Conservation (phyloP, 2,888 invertebrate genomes). For the Torymus auratus region DNA sequence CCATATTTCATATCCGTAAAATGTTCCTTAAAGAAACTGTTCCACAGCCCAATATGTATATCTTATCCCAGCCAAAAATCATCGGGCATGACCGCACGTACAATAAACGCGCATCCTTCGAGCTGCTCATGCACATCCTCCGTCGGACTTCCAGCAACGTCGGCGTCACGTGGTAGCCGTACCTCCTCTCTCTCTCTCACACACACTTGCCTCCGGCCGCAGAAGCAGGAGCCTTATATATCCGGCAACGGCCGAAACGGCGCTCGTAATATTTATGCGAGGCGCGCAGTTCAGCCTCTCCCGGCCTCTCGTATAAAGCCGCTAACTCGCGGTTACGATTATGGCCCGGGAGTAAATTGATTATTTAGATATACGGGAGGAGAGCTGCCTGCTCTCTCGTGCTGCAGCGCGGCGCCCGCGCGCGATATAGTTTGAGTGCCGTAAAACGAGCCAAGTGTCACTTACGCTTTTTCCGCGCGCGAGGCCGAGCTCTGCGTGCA, state of each 20-base stretch:
- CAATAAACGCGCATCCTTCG: no score
- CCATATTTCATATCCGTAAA: no score
- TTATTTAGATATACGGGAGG: constrained; percentile 74
- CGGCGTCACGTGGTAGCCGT: no score
- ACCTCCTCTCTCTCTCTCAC: no score
- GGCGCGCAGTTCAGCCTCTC: neutral
- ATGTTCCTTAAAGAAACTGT: no score
- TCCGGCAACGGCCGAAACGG: constrained; percentile 1
- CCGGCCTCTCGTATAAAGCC: constrained; percentile 20
- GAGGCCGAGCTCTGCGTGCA: neutral
- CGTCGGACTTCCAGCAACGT: no score
- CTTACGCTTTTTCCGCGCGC: constrained; percentile 61
- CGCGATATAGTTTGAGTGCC: constrained; percentile 68
- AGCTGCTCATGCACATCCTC: no score
- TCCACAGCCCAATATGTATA: no score
- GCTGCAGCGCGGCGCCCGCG: neutral
- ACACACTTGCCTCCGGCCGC: no score
- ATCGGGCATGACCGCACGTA: no score
- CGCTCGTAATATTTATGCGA: constrained; percentile 50
- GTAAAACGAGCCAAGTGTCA: constrained; percentile 72
- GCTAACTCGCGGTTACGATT: constrained; percentile 71
- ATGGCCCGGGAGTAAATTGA: constrained; percentile 73
- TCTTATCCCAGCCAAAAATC: no score
- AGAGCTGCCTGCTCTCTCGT: constrained; percentile 58
- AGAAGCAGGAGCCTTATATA: no score